A percentile compares a stretch with the other conserved stretches of the same genome.
phyloP scores from a whole-genome alignment of 2,113 vertebrate genomes.

The Chlorodrepanis virens region DNA sequence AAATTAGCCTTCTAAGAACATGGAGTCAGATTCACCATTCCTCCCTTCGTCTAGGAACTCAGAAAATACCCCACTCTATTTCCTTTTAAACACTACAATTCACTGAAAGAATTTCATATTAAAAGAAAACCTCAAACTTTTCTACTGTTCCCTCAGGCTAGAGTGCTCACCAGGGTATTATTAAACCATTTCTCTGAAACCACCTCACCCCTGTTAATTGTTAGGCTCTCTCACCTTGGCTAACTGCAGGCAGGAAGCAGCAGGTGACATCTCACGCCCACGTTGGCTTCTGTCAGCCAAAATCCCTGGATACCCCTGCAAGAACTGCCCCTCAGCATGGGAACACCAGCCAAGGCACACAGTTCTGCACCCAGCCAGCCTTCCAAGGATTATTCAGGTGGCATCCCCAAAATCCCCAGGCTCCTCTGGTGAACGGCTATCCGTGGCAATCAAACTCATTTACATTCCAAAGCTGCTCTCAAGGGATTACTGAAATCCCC shows the following conservation, averaged over 20 bases:
- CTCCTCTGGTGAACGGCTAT: neutral
- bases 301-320: rapidly evolving
- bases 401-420: neutral
- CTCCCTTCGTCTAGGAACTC: too few relatives aligned
- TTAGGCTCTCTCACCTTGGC: neutral
- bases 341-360: neutral
- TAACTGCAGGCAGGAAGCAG: neutral
- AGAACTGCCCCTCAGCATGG: neutral
- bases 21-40: too few relatives aligned
- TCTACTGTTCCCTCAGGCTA: neutral
- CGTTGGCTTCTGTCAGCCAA: neutral
- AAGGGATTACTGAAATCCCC: neutral
- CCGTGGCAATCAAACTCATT: neutral
- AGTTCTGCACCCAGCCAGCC: neutral
- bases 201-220: neutral
- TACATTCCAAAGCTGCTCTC: neutral
- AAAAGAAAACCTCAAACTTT: neutral
- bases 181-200: neutral
- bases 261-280: neutral
- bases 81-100: neutral
- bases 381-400: neutral
- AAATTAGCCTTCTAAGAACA: too few relatives aligned
- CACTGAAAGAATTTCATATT: neutral
- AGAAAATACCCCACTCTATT: neutral
- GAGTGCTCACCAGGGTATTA: neutral